Evolutionary conservation across 2,888 invertebrate genomes (phyloP), one percentile per base, ranked within the genome.

Genomic region (Eristalinus aeneus): DNA sequence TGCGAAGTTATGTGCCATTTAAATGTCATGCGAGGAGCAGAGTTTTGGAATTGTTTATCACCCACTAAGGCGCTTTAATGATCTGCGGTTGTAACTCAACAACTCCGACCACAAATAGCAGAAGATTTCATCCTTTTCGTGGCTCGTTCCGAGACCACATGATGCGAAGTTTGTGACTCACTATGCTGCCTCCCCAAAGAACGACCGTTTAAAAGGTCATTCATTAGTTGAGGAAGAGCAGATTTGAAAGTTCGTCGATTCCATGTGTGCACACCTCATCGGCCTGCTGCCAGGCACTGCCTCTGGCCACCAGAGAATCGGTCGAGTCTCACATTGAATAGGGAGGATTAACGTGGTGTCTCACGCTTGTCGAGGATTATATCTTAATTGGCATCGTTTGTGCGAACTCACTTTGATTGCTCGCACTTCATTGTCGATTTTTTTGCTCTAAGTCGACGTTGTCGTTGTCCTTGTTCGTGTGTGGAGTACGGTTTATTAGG

Each of bases 21-120:
- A 46, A 61, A 53, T 61, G 61, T 31, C 53, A 11, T 71, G 22
- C 60, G 22, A 46, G 71, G 71, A 46, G n/a, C 27, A 27, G 31
- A 72, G 72, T 53, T 63, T 10, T 22, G 32, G 53, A 10, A 53
- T 53, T 72, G n/a, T 72, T 72, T 63, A 72, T 72, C 61, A 22
- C 61, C 22, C 23, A 61, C 72, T 61, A 32, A 72, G 61, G 46
- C 39, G 61, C 12, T 53, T 61, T 61, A 32, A 53, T 61, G 46
- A 71, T 61, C 39, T 32, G 46, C 16, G n/a, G 34, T 34, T 23
- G 56, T n/a, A 60, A 58, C 31, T 23, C 36, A 20, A 60, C 27
- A 20, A 11, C 39, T 20, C 46, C 60, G 16, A 39, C 46, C 53
- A 54, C 20, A 53, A 46, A 12, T 20, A 8, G 31, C 46, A n/a